Base-by-base conservation (phyloP, 2,797 vertebrate genomes). In the Enteromius argenteus region DNA sequence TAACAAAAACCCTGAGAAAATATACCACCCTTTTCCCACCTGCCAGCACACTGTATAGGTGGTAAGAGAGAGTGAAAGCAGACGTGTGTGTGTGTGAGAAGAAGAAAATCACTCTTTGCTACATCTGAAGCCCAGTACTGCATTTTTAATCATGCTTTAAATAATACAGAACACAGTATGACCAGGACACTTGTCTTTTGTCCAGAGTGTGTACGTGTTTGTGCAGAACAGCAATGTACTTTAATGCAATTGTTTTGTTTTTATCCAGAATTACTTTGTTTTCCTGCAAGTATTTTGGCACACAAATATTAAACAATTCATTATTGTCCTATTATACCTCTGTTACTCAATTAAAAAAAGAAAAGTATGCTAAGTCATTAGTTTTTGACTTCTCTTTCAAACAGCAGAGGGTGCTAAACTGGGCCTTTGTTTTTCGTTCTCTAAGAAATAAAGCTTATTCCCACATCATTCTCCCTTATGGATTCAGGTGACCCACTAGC, bases 91-190 rank as follows among this genome's bases (percentile, higher is more conserved):
- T 49, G 49, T 39, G 76, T 42, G 67, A 42, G 66, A 23, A 35
- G 39, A 71, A 39, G 79, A 58, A 85, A 66, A 80, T 82, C 86
- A 84, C 88, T 78, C 88, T 92, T 90, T 89, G 87, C 80, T 91
- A 91, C 90, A 90, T 93, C 88, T 93, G 89, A 91, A 91, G 92
- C 91, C 91, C 89, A 91, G 92, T 93, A 64, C 91, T 95, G 92
- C 94, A 95, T 95, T 94, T 95, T 95, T 95, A 95, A 95, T 94
- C 91, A 89, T 85, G 87, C 67, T 85, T 86, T 95, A 91, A 95
- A 95, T 95, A 93, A 94, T 95, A 89, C 85, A 95, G 92, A 90
- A 92, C 87, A 87, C 86, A 58, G 49, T 86, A 81, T 89, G 87
- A 88, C 85, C 89, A 78, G 72, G 81, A 81, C 73, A 72, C 72